Evolutionary conservation across 2,888 invertebrate species (phyloP).

Genomic region (Ceratothoa steindachneri): DNA sequence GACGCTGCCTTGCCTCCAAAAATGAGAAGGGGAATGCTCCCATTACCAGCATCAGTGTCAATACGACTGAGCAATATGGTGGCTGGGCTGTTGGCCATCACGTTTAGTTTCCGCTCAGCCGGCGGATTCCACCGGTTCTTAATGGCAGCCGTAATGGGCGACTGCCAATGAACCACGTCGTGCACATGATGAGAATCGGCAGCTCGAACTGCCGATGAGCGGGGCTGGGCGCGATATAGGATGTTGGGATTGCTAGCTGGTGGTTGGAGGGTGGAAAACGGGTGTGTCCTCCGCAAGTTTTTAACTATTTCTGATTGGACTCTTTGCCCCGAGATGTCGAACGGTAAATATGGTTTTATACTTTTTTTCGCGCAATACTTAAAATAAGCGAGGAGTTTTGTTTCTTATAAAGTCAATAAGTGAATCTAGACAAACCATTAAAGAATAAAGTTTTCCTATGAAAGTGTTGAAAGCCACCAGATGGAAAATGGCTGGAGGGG

Average conservation of each 20-base stretch:
- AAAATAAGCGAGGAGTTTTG: conserved; percentile 7
- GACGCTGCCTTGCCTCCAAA: conserved; percentile 1
- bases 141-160: conserved; percentile 5
- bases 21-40: conserved; percentile 8
- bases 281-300: conserved; percentile 2
- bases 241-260: conserved; percentile 28
- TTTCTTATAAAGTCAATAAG: conserved; percentile 15
- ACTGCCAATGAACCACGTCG: conserved; percentile 13
- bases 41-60: conserved; percentile 15
- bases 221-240: background rate
- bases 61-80: conserved; percentile 13
- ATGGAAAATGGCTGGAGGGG: too few relatives aligned
- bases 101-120: conserved; percentile 13
- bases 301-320: background rate
- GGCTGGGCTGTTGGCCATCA: conserved; percentile 10
- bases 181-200: conserved; percentile 12
- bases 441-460: conserved; percentile 11
- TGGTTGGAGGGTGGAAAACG: too few relatives aligned
- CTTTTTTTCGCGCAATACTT: conserved; percentile 6
- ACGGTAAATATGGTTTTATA: conserved; percentile 1
- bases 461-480: conserved; percentile 4
- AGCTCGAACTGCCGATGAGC: conserved; percentile 8
- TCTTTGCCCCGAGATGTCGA: background rate
- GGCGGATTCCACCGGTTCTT: conserved; percentile 13
- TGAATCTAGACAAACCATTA: conserved; percentile 7